Evolutionary conservation across 2,888 invertebrate species (phyloP), one percentile per base, ranked within the genome.

Genomic region (Pycnomerus fuliginosus): DNA sequence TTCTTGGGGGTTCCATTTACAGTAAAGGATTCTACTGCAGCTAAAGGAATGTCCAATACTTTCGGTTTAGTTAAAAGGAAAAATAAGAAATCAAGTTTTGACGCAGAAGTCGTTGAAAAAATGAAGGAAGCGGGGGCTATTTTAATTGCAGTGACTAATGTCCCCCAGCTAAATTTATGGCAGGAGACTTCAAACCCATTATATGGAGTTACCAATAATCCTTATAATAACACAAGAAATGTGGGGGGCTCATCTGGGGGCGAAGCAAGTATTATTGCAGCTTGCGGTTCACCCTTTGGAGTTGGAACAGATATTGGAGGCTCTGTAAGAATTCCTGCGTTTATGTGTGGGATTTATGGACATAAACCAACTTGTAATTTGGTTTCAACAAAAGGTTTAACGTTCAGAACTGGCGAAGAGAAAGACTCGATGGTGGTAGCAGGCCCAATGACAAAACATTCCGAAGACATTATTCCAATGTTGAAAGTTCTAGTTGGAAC

Each of bases 221-320:
- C 97, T 0, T 95, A 96, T 69, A 85, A 96, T 71, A 78, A 83
- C 0, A 84, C 87, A 0, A 80, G 91, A 48, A 90, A 84, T 1
- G 84, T 85, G 1, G 97, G 97, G 8, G 98, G 97, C 28, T 96
- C 95, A 52, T 93, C 93, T 47, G 96, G 96, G 20, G 91, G 90
- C 1, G 92, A 93, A 72, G 87, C 77, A 0, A 80, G 85, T 1
- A 74, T 94, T 1, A 76, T 90, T 8, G 80, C 90, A 1, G 78
- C 90, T 2, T 83, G 89, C 51, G 92, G 89, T 10, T 81, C 85
- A 5, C 86, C 91, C 1, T 80, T 95, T 53, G 89, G 95, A 2
- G 74, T 97, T 34, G 94, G 84, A 16, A 87, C 88, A 0, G 98
- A 98, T 69, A 95, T 98, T 59, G 97, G 96, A n/a, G 98, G 98